Base-by-base conservation (phyloP, 2,888 invertebrate species). In the Argyra leucocephala region DNA sequence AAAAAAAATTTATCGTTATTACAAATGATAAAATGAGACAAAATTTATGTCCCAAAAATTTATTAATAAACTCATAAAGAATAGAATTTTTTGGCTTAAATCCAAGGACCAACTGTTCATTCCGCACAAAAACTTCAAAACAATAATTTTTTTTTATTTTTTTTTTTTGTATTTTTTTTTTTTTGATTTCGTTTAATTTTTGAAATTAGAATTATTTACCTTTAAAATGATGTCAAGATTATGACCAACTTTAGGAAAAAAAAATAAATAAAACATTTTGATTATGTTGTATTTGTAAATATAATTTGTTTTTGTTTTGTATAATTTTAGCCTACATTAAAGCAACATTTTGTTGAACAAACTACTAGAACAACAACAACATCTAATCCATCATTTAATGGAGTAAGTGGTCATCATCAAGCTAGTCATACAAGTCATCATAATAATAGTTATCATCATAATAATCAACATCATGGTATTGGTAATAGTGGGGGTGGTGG, bases 201-300 rank as follows among this genome's bases (percentile, higher is more conserved):
- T 18, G 12, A 7, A 4, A 31, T 31, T 31, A 10, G 31, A 1
- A 31, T 4, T 36, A 70, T 72, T 66, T 76, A 74, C 67, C 76
- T 78, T 67, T 78, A 78, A 62, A 76, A 77, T 66, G 78, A 76
- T 63, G 72, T 72, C 10, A 63, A 66, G 69, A 74, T 73, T 57
- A 78, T 78, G 69, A 75, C 76, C n/a, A 73, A 48, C n/a, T 48
- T 48, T 48, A 18, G 2, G 18, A 48, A 15, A 9, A 15, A 18
- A 48, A 48, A 48, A 48, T 48, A 48, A 48, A 48, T 48, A n/a
- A 37, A 37, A 15, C 12, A 10, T 37, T 37, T 10, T 15, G 12
- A 37, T 5, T 31, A 31, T 31, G n/a, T n/a, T n/a, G 31, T 7
- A 31, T 31, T 31, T 31, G 31, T 15, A 37, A 37, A 37, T 3